These are phyloP conservation scores for Paracentrotus lividus DNA, from an alignment of 53 echinoderm and acorn worm genomes.

Conservation along the genomic window DNA sequence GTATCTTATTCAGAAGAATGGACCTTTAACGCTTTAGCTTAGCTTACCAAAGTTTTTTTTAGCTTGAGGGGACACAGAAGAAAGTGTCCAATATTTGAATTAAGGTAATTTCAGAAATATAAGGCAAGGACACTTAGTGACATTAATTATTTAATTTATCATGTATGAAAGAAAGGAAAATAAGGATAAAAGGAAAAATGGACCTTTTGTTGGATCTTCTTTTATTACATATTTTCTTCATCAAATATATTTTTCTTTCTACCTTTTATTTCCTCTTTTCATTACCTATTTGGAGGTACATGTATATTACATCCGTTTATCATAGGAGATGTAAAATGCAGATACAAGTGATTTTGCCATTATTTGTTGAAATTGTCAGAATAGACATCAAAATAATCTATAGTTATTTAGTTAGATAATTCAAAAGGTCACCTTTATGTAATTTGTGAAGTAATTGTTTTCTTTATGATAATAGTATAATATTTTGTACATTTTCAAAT, in stretches of 20 bases:
- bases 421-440: background rate
- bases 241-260: background rate
- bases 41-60: conserved; percentile 23
- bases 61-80: background rate
- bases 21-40: background rate
- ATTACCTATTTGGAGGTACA: background rate
- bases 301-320: background rate
- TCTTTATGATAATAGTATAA: background rate
- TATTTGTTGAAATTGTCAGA: background rate
- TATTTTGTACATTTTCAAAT: background rate
- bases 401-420: background rate
- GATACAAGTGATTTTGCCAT: background rate
- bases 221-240: background rate
- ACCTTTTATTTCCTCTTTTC: background rate
- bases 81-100: background rate
- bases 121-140: background rate
- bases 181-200: too few relatives aligned
- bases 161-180: too few relatives aligned
- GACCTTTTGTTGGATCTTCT: too few relatives aligned
- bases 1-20: conserved; percentile 5
- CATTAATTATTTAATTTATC: background rate
- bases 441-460: background rate
- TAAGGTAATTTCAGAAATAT: background rate
- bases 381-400: background rate
- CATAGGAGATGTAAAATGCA: too few relatives aligned